Conservation (phyloP, 1,140 invertebrate genomes). For the Anoplolepis gracilipes region DNA sequence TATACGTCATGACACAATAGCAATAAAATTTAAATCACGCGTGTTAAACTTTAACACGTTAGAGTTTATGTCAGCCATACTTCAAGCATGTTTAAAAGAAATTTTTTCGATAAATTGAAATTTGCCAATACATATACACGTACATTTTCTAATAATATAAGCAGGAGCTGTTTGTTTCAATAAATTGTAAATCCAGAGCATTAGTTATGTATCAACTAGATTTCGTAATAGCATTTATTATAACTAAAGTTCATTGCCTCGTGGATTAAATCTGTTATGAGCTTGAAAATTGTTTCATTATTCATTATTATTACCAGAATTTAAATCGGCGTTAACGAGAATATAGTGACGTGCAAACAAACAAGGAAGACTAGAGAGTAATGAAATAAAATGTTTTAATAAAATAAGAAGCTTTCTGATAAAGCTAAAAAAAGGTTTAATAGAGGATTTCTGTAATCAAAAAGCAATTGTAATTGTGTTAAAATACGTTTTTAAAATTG, state of each 20-base stretch:
- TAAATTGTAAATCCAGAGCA: neutral
- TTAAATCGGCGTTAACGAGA: neutral
- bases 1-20: constrained; percentile 16
- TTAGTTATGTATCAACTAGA: neutral
- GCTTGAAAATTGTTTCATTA: neutral
- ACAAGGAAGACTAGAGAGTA: neutral
- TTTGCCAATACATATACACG: neutral
- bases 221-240: neutral
- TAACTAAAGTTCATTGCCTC: neutral
- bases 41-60: neutral
- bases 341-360: neutral
- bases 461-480: neutral
- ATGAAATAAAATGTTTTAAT: neutral
- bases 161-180: neutral
- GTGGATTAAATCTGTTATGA: neutral
- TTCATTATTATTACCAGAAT: neutral
- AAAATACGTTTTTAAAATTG: neutral
- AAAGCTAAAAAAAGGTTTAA: neutral
- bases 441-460: neutral
- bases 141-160: neutral
- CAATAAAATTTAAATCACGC: constrained; percentile 23
- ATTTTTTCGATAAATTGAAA: neutral
- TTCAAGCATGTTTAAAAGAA: neutral
- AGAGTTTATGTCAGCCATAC: neutral
- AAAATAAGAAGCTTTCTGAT: neutral